Percentiles rank a stretch among this genome's conserved stretches.
Evolutionary conservation across 2,888 invertebrate species (phyloP).

Genomic region (Formica aserva): DNA sequence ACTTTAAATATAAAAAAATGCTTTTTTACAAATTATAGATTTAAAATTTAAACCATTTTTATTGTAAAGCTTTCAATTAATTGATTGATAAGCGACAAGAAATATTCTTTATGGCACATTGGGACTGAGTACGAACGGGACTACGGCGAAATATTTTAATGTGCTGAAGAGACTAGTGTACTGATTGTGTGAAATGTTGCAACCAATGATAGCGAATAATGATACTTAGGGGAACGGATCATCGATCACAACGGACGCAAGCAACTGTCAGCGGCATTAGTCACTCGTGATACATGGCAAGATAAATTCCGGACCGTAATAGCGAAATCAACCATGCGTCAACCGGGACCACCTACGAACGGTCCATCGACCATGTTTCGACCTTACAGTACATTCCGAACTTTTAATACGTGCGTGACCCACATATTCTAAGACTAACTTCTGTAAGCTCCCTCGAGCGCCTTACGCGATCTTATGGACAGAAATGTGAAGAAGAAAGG

Average conservation of each 20-base stretch:
- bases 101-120: not conserved
- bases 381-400: not conserved
- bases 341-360: not conserved
- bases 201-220: not conserved
- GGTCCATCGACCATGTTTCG: not conserved
- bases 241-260: not conserved
- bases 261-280: not conserved
- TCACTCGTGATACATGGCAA: not conserved
- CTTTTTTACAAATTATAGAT: not conserved
- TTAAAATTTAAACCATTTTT: not conserved
- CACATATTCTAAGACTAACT: conserved; percentile 31
- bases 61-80: not conserved
- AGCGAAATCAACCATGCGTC: not conserved
- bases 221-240: not conserved
- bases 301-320: conserved; percentile 17
- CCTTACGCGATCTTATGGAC: not conserved
- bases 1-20: not conserved
- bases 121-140: not conserved
- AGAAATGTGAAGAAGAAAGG: not conserved
- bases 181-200: not conserved
- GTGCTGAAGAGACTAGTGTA: no score
- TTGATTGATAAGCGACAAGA: not conserved
- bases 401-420: conserved; percentile 34
- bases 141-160: not conserved
- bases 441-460: conserved; percentile 4